Conservation (phyloP, 2,113 vertebrate genomes). For the Leiothrix lutea region DNA sequence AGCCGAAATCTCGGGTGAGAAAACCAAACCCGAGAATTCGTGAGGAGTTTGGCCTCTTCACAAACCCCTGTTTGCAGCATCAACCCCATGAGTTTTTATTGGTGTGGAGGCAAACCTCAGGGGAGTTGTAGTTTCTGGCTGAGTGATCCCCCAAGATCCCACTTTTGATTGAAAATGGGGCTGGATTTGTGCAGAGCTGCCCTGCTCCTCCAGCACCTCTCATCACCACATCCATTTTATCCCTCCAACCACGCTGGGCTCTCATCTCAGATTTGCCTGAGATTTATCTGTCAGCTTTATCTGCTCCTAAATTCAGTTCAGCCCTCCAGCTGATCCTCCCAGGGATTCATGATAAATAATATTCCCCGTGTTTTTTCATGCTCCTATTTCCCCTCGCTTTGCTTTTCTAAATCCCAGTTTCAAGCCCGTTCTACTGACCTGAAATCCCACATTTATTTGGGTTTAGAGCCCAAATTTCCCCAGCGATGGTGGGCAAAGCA, state of each 20-base stretch:
- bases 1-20: too few relatives aligned
- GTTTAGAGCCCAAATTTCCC: background rate
- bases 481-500: background rate
- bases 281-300: constrained; percentile 47
- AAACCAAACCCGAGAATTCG: too few relatives aligned
- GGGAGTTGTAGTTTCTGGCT: background rate
- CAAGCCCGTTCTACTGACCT: background rate
- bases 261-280: constrained; percentile 5
- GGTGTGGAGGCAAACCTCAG: background rate
- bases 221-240: constrained; percentile 44
- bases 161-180: background rate
- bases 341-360: background rate
- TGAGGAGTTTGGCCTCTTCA: background rate
- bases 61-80: background rate
- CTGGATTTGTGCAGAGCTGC: constrained; percentile 10
- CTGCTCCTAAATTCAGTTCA: background rate
- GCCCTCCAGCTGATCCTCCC: background rate
- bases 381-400: background rate
- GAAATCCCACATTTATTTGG: background rate
- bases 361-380: background rate
- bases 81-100: background rate
- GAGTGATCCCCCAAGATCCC: background rate
- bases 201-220: background rate
- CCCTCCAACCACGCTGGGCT: background rate
- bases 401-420: background rate